Evolutionary conservation across 2,888 invertebrate species (phyloP), one percentile per base, ranked within the genome.

Genomic region (Chironomus riparius): DNA sequence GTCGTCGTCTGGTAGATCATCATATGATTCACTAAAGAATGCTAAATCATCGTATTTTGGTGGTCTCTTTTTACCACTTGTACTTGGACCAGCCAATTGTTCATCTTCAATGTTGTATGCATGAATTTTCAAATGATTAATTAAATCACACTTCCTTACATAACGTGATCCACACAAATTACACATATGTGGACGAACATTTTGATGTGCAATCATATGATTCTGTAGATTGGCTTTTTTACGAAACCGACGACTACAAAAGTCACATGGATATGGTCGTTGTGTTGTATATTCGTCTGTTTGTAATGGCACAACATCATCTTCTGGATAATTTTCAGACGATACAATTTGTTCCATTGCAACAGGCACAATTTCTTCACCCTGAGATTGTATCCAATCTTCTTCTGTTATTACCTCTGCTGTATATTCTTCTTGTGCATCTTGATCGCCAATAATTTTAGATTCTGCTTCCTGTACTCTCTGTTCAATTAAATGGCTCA

Each of bases 131-230:
- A 93, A 86, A 81, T 94, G 94, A 83, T 92, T 92, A 86, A 93
- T 91, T 69, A 94, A 87, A 83, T 94, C 93, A 78, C 89, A 89
- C 80, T 92, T 92, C 77, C 93, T 87, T 24, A 92, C 89, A 81
- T 92, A 94, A 2, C 92, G 87, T 21, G 92, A 91, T 0, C 93
- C 93, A 81, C 93, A 94, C 76, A 94, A 84, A 82, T 93, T 93
- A 82, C 93, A 94, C 13, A 90, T 90, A 81, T 92, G 92, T 2
- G 93, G 92, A 7, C 92, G 86, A 83, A 93, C 93, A 70, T 91
- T 92, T 83, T 93, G 93, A 83, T 94, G 93, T 0, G 92, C 91
- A 5, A 93, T 90, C 92, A 94, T 93, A 81, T 94, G 94, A 82
- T 92, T 92, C 89, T 92, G 92, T 0, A 94, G 85, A 78, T 92